phyloP scores from a whole-genome alignment of 2,797 vertebrate species.

The Pangasius larnaudii region DNA sequence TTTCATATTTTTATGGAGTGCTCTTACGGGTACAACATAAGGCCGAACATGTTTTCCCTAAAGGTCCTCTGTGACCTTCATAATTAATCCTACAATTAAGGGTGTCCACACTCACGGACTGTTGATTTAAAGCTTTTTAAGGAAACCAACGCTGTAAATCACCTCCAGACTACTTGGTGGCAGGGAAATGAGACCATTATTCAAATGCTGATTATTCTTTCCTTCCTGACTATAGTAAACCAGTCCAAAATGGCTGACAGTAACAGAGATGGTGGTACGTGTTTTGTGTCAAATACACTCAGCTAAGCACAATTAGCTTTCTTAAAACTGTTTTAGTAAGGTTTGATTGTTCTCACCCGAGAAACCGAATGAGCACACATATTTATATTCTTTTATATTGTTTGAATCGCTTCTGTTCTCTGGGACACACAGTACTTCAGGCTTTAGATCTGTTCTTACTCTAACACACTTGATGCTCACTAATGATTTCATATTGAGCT shows the following conservation, averaged over 20 bases:
- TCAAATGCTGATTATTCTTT: neutral
- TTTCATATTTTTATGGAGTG: neutral
- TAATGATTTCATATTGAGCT: too few species aligned
- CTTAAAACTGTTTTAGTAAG: neutral
- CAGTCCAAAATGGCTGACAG: neutral
- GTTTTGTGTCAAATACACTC: neutral
- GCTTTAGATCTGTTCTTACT: too few species aligned
- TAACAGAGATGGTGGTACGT: neutral
- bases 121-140: constrained; percentile 6
- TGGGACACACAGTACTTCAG: too few species aligned
- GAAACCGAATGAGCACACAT: neutral
- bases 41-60: neutral
- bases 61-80: neutral
- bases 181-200: neutral
- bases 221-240: neutral
- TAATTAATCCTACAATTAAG: neutral
- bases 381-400: too few species aligned
- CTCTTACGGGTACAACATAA: neutral
- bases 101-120: neutral
- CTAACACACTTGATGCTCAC: too few species aligned
- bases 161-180: neutral
- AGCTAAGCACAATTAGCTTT: neutral
- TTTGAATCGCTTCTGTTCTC: neutral
- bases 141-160: neutral
- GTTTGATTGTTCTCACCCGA: neutral